Evolutionary conservation across 37 sponge, comb jelly and placozoan species (phyloP).

Genomic region (Cladorhizidae sp.): DNA sequence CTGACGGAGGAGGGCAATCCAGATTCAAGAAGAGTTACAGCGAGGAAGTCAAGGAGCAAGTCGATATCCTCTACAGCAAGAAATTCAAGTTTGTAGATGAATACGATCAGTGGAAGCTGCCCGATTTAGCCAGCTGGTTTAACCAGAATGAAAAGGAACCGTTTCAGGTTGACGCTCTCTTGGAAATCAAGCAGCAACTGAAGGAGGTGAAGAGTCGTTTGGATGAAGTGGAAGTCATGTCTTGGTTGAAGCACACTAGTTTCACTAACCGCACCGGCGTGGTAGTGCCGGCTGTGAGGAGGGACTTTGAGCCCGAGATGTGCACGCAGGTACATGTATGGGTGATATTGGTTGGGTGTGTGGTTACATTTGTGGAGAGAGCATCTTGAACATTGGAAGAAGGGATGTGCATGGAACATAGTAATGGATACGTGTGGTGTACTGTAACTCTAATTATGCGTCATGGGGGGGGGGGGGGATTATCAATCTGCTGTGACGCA

Average conservation of each 20-base stretch:
- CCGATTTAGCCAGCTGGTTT: constrained; percentile 43
- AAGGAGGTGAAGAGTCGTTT: constrained; percentile 61
- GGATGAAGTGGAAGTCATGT: constrained; percentile 73
- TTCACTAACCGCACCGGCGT: constrained; percentile 81
- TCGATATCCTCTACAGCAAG: constrained; percentile 60
- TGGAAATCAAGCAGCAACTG: constrained; percentile 62
- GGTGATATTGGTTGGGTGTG: neutral
- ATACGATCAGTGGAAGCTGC: constrained; percentile 47
- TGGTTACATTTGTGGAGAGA: no score
- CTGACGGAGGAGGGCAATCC: constrained; percentile 9
- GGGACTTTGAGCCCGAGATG: constrained; percentile 80
- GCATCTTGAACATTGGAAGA: no score
- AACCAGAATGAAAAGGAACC: neutral
- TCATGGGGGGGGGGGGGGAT: no score
- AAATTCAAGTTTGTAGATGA: constrained; percentile 62
- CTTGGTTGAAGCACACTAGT: constrained; percentile 89
- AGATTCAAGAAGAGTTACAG: constrained; percentile 46
- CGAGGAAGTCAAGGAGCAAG: constrained; percentile 76
- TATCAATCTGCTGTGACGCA: no score
- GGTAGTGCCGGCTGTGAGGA: constrained; percentile 55
- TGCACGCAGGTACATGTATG: constrained; percentile 64
- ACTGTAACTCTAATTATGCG: no score
- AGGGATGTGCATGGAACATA: no score
- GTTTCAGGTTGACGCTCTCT: constrained; percentile 44
- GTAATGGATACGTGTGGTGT: no score